Evolutionary conservation across 2,888 invertebrate species (phyloP), one percentile per base, ranked within the genome.

Genomic region (Pollenia labialis): DNA sequence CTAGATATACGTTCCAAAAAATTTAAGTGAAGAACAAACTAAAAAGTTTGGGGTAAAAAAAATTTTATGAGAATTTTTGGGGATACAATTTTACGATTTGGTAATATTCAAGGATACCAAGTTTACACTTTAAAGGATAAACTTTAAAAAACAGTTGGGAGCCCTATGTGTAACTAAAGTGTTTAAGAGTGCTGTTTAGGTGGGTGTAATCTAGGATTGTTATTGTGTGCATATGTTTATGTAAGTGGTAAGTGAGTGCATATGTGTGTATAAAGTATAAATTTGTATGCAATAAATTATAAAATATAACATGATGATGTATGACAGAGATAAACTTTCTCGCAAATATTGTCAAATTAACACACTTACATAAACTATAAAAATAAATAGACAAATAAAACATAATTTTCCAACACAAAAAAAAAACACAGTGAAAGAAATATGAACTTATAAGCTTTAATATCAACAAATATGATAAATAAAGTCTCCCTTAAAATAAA

Each of bases 261-360:
- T 69, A n/a, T 71, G 44, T 69, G 7, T 50, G 52, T n/a, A 12
- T 54, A 48, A 44, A 44, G n/a, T 48, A 69, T 74, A n/a, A 81
- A 81, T 71, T 64, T 79, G 50, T 66, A 52, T 60, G 80, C 54
- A 71, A 83, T 80, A 83, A 86, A 83, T 83, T 82, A 71, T 71
- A 32, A 81, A 76, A 72, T n/a, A 76, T 85, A 77, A 85, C 72
- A 81, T 46, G 32, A 77, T 77, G 84, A 81, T 84, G 68, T 76
- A 84, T 60, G 76, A 69, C 52, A 64, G 32, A 72, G 77, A 87
- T 81, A 87, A 87, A 77, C 74, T 68, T 87, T 74, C 72, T 81
- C 60, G 69, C 81, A 87, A 87, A 87, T 84, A 87, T 87, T 87
- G 84, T 84, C 87, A 87, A 84, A 87, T 87, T 87, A 87, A 84